Base-by-base conservation (phyloP, 2,113 vertebrate species). In the Dinomys branickii region DNA sequence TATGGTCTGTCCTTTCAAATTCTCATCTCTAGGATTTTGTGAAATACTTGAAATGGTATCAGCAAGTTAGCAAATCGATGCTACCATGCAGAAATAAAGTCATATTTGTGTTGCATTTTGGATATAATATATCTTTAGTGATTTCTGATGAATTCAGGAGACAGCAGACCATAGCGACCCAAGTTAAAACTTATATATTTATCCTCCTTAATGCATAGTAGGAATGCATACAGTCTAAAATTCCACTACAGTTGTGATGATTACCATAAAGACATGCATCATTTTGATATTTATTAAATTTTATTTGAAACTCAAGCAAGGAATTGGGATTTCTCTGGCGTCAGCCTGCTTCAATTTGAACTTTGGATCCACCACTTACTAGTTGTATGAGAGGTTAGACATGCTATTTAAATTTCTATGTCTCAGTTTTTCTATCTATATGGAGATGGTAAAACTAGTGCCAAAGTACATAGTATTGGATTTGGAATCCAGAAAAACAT, bases 31-130 rank as follows among this genome's bases (percentile, higher is more conserved):
- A 44, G 71, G 33, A 35, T 54, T 73, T 59, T 84, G 54, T 80
- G 61, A 58, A 90, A 75, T 94, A 81, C 85, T 82, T 86, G 65
- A 92, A 90, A 67, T 75, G 61, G 85, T 22, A 86, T 41, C 38
- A 94, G 41, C 13, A 89, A 82, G 41, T 88, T 26, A 84, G 54
- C 2, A 41, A 75, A 67, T 73, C 38, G 87, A 54, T 83, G 12
- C 56, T 67, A 3, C 33, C 47, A 22, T 81, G n/a, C 58, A 91
- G 28, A 73, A 52, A 73, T 33, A 58, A 81, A 61, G 35, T 30
- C 71, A 61, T 90, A 73, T 24, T 83, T 56, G 11, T 38, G 54
- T 83, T 54, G 14, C 2, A 30, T 17, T 41, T 77, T 65, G n/a
- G 9, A 8, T 41, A 33, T 0, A 82, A 91, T 77, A 89, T 14